These are phyloP conservation scores for Neoaliturus tenellus DNA, from an alignment of 2,888 invertebrate species.

Conservation along the genomic window DNA sequence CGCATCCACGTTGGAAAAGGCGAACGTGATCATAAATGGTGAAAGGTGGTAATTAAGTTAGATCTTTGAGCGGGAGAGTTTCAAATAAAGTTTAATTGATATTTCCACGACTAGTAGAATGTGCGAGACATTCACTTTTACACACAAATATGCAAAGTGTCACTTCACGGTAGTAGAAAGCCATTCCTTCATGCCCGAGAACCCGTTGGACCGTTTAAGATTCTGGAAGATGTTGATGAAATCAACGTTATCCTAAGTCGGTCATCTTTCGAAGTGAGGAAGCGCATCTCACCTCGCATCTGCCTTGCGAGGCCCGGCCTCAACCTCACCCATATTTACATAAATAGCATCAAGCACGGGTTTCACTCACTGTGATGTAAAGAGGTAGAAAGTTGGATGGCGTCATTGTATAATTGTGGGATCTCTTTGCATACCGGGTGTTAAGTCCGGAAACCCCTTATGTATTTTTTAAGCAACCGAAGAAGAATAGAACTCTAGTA, in stretches of 20 bases:
- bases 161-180: not conserved
- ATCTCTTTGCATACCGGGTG: too few species aligned
- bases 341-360: not conserved
- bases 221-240: slow-evolving; percentile 15
- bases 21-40: too few species aligned
- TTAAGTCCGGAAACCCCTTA: too few species aligned
- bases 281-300: not conserved
- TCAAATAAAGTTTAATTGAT: too few species aligned
- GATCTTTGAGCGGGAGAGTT: too few species aligned
- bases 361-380: slow-evolving; percentile 27
- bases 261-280: not conserved
- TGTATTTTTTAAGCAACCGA: too few species aligned
- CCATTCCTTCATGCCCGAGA: not conserved
- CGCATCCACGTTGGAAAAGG: too few species aligned
- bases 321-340: not conserved
- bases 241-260: not conserved
- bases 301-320: not conserved
- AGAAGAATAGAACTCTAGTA: too few species aligned
- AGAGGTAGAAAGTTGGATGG: not conserved
- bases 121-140: not conserved
- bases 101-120: not conserved
- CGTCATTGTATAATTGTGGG: not conserved
- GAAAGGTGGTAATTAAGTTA: too few species aligned
- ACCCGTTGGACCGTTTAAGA: not conserved
- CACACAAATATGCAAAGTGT: not conserved